Percentiles rank a stretch among this genome's conserved stretches.
Conservation (phyloP, 2,797 vertebrate species). For the Iguana delicatissima region DNA sequence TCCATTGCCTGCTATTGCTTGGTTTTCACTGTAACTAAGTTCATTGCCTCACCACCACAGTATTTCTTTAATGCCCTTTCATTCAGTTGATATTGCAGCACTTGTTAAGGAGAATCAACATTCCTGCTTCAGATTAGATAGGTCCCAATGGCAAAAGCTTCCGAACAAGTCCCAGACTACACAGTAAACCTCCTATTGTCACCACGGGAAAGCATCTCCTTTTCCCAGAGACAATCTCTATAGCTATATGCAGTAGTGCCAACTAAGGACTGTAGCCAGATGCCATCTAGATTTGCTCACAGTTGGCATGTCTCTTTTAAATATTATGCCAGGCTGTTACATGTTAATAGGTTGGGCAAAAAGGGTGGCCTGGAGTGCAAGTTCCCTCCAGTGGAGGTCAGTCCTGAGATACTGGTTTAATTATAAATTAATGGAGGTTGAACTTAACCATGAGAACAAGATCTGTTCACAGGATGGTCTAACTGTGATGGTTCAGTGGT, state of each 20-base stretch:
- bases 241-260: not conserved
- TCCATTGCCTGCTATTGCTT: not conserved
- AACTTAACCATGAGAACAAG: not conserved
- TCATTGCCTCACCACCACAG: not conserved
- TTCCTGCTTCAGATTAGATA: not conserved
- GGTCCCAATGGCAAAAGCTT: not conserved
- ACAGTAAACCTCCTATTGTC: not conserved
- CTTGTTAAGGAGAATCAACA: not conserved
- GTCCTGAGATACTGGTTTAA: not conserved
- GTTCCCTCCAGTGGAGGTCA: not conserved
- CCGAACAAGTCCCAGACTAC: too few species aligned
- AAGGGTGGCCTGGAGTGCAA: not conserved
- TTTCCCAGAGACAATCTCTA: not conserved
- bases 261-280: not conserved
- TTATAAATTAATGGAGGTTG: not conserved
- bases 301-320: not conserved
- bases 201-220: not conserved
- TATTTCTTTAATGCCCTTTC: not conserved
- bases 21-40: not conserved
- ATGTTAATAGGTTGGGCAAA: not conserved
- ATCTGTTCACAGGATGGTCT: not conserved
- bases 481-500: too few species aligned
- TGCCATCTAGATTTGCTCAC: not conserved
- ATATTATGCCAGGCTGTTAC: not conserved
- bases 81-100: not conserved